phyloP scores from a whole-genome alignment of 2,888 invertebrate species.

The Mesopsocus fuscifrons region DNA sequence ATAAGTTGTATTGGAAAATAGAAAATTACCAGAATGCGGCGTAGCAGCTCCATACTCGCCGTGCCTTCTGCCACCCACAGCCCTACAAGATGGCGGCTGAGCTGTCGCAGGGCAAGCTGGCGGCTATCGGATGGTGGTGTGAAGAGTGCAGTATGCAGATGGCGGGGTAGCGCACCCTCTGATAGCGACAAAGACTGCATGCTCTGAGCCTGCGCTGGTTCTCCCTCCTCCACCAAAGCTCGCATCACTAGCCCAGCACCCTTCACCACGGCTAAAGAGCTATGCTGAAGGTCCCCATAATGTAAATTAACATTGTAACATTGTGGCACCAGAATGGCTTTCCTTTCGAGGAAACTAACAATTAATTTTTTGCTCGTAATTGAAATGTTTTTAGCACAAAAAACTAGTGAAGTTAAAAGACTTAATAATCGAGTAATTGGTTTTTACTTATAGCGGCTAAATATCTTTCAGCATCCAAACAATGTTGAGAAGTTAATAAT shows the following conservation, averaged over 20 bases:
- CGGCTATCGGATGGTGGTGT: slow-evolving; percentile 62
- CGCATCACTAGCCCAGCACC: slow-evolving; percentile 95
- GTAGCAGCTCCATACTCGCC: slow-evolving; percentile 69
- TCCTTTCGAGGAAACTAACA: too few relatives aligned
- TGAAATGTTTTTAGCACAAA: too few relatives aligned
- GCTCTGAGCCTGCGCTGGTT: slow-evolving; percentile 70
- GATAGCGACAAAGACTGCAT: slow-evolving; percentile 94
- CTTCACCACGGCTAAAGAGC: slow-evolving; percentile 93
- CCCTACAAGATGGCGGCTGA: slow-evolving; percentile 85
- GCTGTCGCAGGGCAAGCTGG: slow-evolving; percentile 68
- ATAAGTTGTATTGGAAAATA: too few relatives aligned
- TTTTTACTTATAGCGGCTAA: too few relatives aligned
- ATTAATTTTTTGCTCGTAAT: too few relatives aligned
- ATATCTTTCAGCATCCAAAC: too few relatives aligned
- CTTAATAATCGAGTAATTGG: too few relatives aligned
- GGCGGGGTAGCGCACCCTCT: slow-evolving; percentile 89
- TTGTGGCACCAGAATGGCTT: too few relatives aligned
- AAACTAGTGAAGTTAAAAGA: too few relatives aligned
- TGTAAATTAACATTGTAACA: slow-evolving; percentile 1
- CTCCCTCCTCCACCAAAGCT: slow-evolving; percentile 94
- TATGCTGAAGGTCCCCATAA: slow-evolving; percentile 43
- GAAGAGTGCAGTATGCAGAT: slow-evolving; percentile 78
- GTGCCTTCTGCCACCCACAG: slow-evolving; percentile 93
- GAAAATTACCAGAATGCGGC: slow-evolving; percentile 66
- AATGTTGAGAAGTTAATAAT: too few relatives aligned